Percentiles rank a stretch among this genome's conserved stretches.
Conservation (phyloP, 2,797 vertebrate genomes). For the Coreius guichenoti region DNA sequence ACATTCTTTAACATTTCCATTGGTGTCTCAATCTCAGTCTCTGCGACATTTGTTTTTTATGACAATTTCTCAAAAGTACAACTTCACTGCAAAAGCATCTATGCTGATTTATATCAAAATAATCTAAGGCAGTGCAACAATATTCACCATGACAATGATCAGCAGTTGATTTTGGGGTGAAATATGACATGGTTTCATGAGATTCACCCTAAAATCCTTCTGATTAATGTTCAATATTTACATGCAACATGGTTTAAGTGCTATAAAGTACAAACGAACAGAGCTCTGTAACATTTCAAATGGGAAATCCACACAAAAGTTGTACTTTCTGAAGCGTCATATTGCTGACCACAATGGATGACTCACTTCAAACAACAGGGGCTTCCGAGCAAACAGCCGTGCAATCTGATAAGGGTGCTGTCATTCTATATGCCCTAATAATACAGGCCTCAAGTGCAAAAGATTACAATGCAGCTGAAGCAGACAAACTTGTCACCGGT, state of each 20-base stretch:
- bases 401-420: slow-evolving; percentile 58
- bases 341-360: slow-evolving; percentile 47
- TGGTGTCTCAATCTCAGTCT: background rate
- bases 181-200: background rate
- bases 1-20: background rate
- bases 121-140: background rate
- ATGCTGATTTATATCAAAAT: background rate
- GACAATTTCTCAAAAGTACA: background rate
- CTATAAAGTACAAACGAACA: background rate
- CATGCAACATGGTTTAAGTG: background rate
- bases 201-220: background rate
- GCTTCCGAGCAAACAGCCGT: slow-evolving; percentile 58
- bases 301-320: background rate
- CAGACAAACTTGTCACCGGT: slow-evolving; percentile 49
- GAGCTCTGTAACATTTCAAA: slow-evolving; percentile 2
- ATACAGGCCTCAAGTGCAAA: slow-evolving; percentile 32
- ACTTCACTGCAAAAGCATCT: background rate
- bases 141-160: background rate
- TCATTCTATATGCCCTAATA: slow-evolving; percentile 52
- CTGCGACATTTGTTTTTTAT: background rate
- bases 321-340: slow-evolving; percentile 23
- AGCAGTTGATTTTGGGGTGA: background rate
- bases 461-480: slow-evolving; percentile 45
- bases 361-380: slow-evolving; percentile 56
- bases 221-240: background rate